Evolutionary conservation across 2,888 invertebrate genomes (phyloP), one percentile per base, ranked within the genome.

Genomic region (Aspidiotus rigidus): DNA sequence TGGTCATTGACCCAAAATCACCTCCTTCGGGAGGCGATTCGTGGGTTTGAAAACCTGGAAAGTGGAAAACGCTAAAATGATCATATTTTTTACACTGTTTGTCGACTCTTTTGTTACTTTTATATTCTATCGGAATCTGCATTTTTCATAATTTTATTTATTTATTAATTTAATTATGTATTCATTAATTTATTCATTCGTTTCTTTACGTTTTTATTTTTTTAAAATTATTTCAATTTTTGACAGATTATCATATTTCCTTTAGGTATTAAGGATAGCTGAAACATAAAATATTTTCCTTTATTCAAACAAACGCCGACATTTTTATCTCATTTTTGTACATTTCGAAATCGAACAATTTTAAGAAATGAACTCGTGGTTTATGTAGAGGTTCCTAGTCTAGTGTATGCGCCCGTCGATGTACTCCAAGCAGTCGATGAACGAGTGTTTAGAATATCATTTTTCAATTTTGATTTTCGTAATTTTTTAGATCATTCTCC

Each of bases 21-120:
- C 69, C 73, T 8, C 74, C 75, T 7, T 74, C 76, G 41, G 78
- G 77, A 57, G 82, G 82, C 17, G 81, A 81, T 75, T 81, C 81
- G 16, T 81, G 81, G 81, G 81, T 81, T 72, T 81, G 78, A 72
- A 62, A 28, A 28, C 28, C 28, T 28, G 28, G 28, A 28, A 28
- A 28, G 28, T 28, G 28, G 5, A 28, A 28, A 28, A 28, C 28
- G 28, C 28, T 28, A 28, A 28, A 28, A 28, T 28, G 28, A 5
- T 11, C 16, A 56, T 56, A 49, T 56, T 56, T 56, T 56, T 17
- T 16, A 56, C n/a, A 10, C 56, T 56, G 16, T 56, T 16, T 5
- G 56, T 56, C 56, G 56, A 17, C 56, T 16, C 28, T 28, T 28
- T 56, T 56, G 56, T 56, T 16, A 17, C 16, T 17, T n/a, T 56